Percentiles rank a stretch among this genome's conserved stretches.
Conservation (phyloP, 2,113 vertebrate species). For the Saimiri boliviensis region DNA sequence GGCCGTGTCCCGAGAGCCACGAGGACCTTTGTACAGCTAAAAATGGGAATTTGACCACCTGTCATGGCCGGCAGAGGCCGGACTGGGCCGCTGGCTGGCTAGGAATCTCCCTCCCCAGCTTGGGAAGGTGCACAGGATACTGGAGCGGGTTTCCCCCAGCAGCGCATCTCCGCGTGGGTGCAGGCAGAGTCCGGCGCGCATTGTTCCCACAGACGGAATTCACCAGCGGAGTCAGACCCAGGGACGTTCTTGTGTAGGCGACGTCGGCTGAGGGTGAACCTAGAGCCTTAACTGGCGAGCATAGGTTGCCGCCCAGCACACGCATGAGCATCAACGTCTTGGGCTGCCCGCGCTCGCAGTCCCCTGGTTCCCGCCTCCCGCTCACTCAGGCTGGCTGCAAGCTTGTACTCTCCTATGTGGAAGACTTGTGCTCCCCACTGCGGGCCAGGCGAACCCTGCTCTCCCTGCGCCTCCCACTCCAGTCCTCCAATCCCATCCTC, state of each 20-base stretch:
- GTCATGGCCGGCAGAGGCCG: background rate
- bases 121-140: background rate
- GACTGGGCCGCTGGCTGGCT: background rate
- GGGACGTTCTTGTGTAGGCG: rapidly evolving
- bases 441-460: background rate
- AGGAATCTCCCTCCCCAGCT: background rate
- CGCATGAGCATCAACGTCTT: background rate
- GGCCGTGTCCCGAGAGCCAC: background rate
- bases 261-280: background rate
- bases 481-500: background rate
- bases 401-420: background rate
- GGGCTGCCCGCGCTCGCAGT: background rate
- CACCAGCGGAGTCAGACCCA: rapidly evolving
- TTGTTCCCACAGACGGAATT: background rate
- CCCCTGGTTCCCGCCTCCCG: background rate
- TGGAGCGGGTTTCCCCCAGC: background rate
- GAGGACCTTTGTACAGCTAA: background rate
- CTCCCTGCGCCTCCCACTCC: background rate
- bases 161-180: background rate
- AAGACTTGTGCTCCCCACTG: background rate
- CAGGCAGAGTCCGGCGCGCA: background rate
- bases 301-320: background rate
- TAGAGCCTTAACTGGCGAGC: background rate
- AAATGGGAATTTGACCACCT: background rate
- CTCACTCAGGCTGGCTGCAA: background rate